Conservation (phyloP, 35 echinoderm and acorn worm genomes). For the Apostichopus japonicus region DNA sequence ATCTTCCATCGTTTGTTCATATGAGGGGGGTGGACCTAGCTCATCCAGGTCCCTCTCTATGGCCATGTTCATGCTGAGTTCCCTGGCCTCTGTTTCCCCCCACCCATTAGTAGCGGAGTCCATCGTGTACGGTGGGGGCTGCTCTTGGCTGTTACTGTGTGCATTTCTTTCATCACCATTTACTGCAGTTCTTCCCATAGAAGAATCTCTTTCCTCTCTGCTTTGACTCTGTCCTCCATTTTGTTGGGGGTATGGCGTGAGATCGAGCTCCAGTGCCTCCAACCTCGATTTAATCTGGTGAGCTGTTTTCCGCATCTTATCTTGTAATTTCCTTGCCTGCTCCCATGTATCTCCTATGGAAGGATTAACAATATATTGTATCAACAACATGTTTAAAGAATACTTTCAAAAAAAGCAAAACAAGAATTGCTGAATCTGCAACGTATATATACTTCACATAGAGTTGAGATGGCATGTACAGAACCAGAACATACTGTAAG, state of each 20-base stretch:
- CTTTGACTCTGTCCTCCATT: not conserved
- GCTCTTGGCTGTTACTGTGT: not conserved
- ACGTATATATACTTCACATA: too few species aligned
- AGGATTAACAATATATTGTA: not conserved
- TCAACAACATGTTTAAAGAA: too few species aligned
- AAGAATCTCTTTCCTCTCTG: not conserved
- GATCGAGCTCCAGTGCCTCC: constrained; percentile 69
- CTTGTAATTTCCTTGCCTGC: constrained; percentile 64
- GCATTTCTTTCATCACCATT: not conserved
- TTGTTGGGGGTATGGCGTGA: not conserved
- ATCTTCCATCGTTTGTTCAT: constrained; percentile 76
- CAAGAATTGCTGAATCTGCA: too few species aligned
- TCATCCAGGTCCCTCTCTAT: constrained; percentile 64
- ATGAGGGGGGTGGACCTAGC: constrained; percentile 75
- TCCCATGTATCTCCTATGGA: constrained; percentile 61
- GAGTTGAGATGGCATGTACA: too few species aligned
- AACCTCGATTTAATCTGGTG: constrained; percentile 90
- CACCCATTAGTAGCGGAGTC: constrained; percentile 1
- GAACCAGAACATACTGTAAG: too few species aligned
- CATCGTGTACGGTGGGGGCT: not conserved
- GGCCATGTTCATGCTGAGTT: constrained; percentile 64
- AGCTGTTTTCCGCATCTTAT: constrained; percentile 88
- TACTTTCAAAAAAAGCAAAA: too few species aligned
- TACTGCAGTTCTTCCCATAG: not conserved
- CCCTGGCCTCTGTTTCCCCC: constrained; percentile 42